These are phyloP conservation scores for Drosophila setifemur DNA, from an alignment of 1,140 invertebrate species.

Conservation along the genomic window DNA sequence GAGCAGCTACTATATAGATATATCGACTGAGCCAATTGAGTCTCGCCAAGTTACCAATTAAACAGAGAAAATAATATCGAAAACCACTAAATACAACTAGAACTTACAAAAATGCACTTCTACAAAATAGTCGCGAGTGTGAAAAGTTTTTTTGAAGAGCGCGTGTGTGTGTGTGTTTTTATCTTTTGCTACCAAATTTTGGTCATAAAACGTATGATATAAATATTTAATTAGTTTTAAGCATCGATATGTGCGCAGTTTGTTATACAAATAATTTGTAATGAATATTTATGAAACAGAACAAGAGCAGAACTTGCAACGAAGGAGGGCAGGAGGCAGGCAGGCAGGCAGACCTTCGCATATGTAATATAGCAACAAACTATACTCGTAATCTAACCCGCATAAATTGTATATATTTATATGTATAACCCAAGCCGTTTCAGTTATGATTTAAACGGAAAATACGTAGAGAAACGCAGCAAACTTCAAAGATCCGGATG, in stretches of 20 bases:
- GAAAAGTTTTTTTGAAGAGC: neutral
- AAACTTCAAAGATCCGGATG: conserved; percentile 45
- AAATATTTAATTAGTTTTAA: conserved; percentile 80
- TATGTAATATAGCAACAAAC: conserved; percentile 64
- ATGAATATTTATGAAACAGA: conserved; percentile 70
- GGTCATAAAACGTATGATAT: conserved; percentile 62
- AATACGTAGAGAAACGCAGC: conserved; percentile 29
- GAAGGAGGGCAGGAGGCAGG: conserved; percentile 8
- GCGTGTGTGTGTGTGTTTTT: conserved; percentile 30
- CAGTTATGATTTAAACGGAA: conserved; percentile 35
- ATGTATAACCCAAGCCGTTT: conserved; percentile 32
- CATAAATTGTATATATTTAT: conserved; percentile 46
- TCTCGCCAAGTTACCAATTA: conserved; percentile 80
- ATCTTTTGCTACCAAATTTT: conserved; percentile 63
- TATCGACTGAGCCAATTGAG: conserved; percentile 82
- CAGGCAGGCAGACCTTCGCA: conserved; percentile 16
- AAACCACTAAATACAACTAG: conserved; percentile 12
- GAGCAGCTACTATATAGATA: conserved; percentile 60
- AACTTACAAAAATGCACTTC: conserved; percentile 25
- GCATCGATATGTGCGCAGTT: conserved; percentile 47
- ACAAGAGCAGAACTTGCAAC: conserved; percentile 16
- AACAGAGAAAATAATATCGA: conserved; percentile 35
- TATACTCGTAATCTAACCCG: conserved; percentile 28
- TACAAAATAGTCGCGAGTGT: too few relatives aligned
- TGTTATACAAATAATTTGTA: conserved; percentile 78